A percentile compares a stretch with the other conserved stretches of the same genome.
Conservation (phyloP, 1,140 invertebrate species). For the Drosophila melanogaster region DNA sequence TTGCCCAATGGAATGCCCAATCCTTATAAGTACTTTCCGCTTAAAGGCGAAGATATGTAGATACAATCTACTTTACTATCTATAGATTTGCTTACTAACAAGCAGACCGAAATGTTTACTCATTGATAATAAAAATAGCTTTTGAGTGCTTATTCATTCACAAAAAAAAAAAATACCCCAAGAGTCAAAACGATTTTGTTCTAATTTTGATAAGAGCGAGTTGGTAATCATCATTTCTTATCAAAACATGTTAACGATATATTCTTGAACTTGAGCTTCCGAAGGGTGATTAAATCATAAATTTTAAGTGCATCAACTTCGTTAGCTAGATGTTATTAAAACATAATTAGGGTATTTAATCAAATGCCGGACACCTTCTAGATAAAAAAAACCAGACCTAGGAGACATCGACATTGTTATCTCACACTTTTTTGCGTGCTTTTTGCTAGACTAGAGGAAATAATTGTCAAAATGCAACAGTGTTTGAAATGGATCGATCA, state of each 20-base stretch:
- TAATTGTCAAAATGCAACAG: constrained; percentile 11
- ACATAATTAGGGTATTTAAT: constrained; percentile 18
- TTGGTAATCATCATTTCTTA: neutral
- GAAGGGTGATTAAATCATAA: neutral
- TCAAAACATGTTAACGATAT: neutral
- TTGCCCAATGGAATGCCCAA: constrained; percentile 22
- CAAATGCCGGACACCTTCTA: constrained; percentile 12
- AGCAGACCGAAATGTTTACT: constrained; percentile 10
- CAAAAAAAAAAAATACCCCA: neutral
- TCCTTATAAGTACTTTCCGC: constrained; percentile 31
- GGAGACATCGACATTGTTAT: constrained; percentile 3
- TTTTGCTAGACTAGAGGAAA: constrained; percentile 12
- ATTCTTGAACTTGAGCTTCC: neutral
- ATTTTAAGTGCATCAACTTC: neutral
- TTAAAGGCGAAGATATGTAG: constrained; percentile 45
- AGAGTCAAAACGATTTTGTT: neutral
- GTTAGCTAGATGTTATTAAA: neutral
- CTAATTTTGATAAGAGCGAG: constrained; percentile 3
- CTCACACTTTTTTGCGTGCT: constrained; percentile 5
- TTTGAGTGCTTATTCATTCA: constrained; percentile 8
- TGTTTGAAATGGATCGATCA: constrained; percentile 44
- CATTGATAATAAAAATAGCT: constrained; percentile 16
- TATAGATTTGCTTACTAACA: constrained; percentile 1
- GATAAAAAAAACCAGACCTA: constrained; percentile 20
- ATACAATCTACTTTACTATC: neutral